A percentile compares a stretch with the other conserved stretches of the same genome.
phyloP scores from a whole-genome alignment of 2,113 vertebrate species.

The Elanoides forficatus region DNA sequence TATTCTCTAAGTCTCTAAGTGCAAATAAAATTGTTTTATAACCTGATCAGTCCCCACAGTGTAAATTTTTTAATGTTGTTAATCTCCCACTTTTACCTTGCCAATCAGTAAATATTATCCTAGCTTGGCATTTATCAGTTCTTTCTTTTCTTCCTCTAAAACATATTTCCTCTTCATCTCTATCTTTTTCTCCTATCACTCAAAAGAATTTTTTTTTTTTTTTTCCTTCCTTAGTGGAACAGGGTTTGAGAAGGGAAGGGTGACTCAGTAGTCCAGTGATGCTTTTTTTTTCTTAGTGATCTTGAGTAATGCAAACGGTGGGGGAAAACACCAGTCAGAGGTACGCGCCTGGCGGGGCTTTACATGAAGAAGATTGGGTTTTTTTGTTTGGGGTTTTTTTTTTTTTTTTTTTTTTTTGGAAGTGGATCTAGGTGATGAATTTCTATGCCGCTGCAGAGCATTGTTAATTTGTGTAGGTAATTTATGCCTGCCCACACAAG shows the following conservation, averaged over 20 bases:
- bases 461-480: neutral
- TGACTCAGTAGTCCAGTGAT: neutral
- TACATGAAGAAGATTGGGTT: fast-evolving
- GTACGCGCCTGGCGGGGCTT: fast-evolving
- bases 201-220: neutral
- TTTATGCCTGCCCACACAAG: neutral
- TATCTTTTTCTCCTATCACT: neutral
- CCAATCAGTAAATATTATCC: neutral
- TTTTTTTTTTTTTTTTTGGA: neutral
- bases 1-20: neutral
- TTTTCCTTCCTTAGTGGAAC: neutral
- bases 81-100: neutral
- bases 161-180: neutral
- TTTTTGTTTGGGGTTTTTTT: no score
- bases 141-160: neutral
- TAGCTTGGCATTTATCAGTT: neutral
- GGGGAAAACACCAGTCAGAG: neutral
- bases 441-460: neutral
- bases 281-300: neutral
- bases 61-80: neutral
- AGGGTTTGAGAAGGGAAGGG: neutral
- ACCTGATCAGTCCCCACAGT: neutral
- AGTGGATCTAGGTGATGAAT: neutral
- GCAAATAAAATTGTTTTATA: neutral
- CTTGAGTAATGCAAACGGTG: neutral